phyloP scores from a whole-genome alignment of 2,888 invertebrate genomes.

The Dynastes grantii region DNA sequence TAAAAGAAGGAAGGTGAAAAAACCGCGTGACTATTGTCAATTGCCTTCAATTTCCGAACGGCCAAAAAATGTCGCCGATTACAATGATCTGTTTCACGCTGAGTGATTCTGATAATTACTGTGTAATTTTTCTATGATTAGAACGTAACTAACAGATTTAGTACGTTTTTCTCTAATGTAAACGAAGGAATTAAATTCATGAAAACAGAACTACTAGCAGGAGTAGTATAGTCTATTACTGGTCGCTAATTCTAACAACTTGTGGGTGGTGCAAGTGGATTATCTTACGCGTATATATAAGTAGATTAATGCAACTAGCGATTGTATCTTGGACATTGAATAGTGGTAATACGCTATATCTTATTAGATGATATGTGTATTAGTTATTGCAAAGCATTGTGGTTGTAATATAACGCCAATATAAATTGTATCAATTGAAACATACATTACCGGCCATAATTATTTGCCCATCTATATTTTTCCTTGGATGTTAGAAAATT shows the following conservation, averaged over 20 bases:
- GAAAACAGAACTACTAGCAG: too few relatives aligned
- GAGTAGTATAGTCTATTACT: neutral
- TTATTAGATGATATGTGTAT: neutral
- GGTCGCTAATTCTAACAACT: neutral
- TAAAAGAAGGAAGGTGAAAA: constrained; percentile 12
- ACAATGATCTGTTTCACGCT: neutral
- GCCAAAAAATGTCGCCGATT: neutral
- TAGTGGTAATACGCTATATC: neutral
- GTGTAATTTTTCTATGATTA: neutral
- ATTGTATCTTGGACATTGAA: neutral
- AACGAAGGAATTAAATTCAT: neutral
- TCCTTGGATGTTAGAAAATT: too few relatives aligned
- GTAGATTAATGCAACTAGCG: constrained; percentile 2
- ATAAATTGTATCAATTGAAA: too few relatives aligned
- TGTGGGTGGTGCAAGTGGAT: neutral
- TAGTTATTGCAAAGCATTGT: neutral
- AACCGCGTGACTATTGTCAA: neutral
- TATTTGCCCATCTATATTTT: too few relatives aligned
- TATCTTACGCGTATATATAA: neutral
- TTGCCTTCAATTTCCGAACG: neutral
- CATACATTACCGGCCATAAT: too few relatives aligned
- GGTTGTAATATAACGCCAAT: too few relatives aligned
- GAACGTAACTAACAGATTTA: neutral
- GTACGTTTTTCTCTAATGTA: neutral
- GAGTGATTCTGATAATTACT: too few relatives aligned